Percentiles rank a stretch among this genome's conserved stretches.
phyloP scores from a whole-genome alignment of 1,140 invertebrate species.

The Bradynema listronoti region DNA sequence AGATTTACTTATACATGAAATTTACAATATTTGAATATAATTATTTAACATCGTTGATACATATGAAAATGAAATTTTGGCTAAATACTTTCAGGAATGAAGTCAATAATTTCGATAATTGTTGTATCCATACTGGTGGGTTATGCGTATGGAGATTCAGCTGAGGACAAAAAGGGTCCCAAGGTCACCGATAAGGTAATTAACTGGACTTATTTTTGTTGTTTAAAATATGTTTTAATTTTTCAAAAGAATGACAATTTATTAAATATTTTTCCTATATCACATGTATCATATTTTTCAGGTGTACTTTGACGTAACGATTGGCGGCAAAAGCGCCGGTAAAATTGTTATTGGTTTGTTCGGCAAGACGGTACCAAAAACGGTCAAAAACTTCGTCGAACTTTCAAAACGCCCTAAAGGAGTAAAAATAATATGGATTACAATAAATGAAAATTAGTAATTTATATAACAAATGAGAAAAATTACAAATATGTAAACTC shows the following conservation, averaged over 20 bases:
- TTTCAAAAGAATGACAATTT: background rate
- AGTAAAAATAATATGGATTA: constrained; percentile 20
- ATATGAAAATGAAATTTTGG: no score
- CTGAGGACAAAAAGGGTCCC: constrained; percentile 52
- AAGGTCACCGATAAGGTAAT: constrained; percentile 57
- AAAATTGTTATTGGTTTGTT: constrained; percentile 65
- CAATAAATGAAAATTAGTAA: background rate
- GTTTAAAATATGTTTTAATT: background rate
- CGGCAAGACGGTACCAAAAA: constrained; percentile 83
- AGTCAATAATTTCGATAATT: constrained; percentile 8
- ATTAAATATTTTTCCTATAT: background rate
- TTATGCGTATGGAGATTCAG: constrained; percentile 1
- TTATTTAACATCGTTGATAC: no score
- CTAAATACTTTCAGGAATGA: no score
- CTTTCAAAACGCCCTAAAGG: constrained; percentile 63
- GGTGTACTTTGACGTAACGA: constrained; percentile 25
- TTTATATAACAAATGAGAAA: background rate
- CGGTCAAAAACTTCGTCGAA: constrained; percentile 80
- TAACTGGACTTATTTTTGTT: background rate
- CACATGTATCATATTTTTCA: constrained; percentile 18
- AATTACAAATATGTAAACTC: background rate
- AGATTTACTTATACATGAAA: no score
- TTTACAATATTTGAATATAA: no score
- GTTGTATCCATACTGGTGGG: background rate
- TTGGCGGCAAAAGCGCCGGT: constrained; percentile 17